A percentile compares a stretch with the other conserved stretches of the same genome.
These are phyloP conservation scores for Bombus haemorrhoidalis DNA, from an alignment of 1,140 invertebrate species.

Conservation along the genomic window DNA sequence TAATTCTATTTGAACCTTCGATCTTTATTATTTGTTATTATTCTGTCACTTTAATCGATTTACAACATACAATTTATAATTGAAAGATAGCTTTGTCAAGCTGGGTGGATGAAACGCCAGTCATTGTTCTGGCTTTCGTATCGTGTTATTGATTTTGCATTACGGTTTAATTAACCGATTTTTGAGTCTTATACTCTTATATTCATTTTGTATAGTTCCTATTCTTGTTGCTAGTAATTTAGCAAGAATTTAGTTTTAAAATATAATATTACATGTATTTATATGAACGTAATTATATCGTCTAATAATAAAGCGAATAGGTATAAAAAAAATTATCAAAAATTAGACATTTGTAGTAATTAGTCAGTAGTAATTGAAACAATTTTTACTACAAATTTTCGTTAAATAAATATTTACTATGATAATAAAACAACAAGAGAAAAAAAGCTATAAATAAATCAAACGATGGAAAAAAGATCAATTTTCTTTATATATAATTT, in stretches of 20 bases:
- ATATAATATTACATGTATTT: not conserved
- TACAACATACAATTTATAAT: not conserved
- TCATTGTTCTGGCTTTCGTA: not conserved
- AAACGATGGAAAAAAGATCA: not conserved
- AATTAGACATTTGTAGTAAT: not conserved
- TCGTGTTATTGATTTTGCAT: conserved; percentile 42
- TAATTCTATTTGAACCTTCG: not conserved
- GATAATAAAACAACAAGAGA: not conserved
- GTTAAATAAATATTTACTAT: not conserved
- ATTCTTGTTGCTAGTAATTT: not conserved
- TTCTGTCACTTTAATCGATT: not conserved
- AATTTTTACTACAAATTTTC: not conserved
- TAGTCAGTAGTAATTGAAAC: too few relatives aligned
- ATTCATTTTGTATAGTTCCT: not conserved
- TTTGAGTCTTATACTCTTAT: not conserved
- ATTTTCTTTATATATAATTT: not conserved
- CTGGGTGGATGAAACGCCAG: not conserved
- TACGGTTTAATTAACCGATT: conserved; percentile 5
- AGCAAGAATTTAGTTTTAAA: not conserved
- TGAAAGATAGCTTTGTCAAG: not conserved
- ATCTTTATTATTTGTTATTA: not conserved
- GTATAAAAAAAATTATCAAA: not conserved
- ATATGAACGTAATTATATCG: not conserved
- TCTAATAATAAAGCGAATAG: not conserved
- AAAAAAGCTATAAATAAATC: not conserved